Conservation (phyloP, 2,888 invertebrate genomes). For the Chelonus formosanus region DNA sequence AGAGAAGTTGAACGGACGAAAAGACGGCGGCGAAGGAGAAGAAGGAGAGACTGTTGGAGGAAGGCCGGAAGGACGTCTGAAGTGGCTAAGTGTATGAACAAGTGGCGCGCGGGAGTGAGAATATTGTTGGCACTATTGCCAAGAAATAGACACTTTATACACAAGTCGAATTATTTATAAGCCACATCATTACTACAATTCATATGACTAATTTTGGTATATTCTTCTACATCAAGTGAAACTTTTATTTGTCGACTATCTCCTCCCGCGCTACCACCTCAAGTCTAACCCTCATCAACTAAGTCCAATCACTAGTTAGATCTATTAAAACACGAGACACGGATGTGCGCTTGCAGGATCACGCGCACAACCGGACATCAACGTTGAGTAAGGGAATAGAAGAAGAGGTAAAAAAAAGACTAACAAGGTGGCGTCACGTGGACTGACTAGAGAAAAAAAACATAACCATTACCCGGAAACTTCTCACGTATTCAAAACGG, state of each 20-base stretch:
- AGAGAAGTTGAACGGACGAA: conserved; percentile 34
- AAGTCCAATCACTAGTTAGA: not conserved
- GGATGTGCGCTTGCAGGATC: conserved; percentile 23
- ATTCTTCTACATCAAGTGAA: not conserved
- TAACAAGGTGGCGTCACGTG: conserved; percentile 7
- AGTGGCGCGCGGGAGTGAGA: conserved; percentile 45
- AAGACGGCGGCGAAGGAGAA: conserved; percentile 38
- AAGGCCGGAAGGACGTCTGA: conserved; percentile 18
- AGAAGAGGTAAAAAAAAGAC: conserved; percentile 11
- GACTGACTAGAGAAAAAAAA: conserved; percentile 28
- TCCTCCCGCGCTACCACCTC: conserved; percentile 27
- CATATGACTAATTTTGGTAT: too few species aligned
- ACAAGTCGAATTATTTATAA: conserved; percentile 2
- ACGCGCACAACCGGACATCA: conserved; percentile 30
- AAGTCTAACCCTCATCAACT: conserved; percentile 13
- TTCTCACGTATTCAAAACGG: conserved; percentile 37
- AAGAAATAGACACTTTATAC: conserved; percentile 5
- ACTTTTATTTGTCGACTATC: conserved; percentile 15
- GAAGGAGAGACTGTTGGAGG: conserved; percentile 36
- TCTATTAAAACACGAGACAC: conserved; percentile 6
- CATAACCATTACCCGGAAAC: conserved; percentile 28
- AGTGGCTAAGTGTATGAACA: conserved; percentile 31
- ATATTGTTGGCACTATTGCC: not conserved
- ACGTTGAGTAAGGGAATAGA: conserved; percentile 10
- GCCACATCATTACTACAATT: conserved; percentile 14